A percentile compares a stretch with the other conserved stretches of the same genome.
Evolutionary conservation across 2,888 invertebrate species (phyloP).

Genomic region (Heliconius sara): DNA sequence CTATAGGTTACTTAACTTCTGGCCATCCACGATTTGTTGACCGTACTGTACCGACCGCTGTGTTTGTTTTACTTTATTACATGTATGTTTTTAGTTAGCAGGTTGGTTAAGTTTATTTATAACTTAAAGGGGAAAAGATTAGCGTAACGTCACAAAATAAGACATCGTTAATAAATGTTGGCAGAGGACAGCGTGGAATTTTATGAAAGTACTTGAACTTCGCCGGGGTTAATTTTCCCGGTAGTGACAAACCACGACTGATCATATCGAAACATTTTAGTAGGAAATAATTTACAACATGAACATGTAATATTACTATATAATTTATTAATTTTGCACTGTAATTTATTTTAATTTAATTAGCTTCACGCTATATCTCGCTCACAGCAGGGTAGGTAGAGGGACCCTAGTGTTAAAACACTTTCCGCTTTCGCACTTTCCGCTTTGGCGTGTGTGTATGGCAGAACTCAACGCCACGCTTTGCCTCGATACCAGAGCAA

Average conservation of each 20-base stretch:
- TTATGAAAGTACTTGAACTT: not conserved
- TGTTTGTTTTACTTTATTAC: not conserved
- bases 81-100: not conserved
- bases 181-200: not conserved
- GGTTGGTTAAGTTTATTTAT: not conserved
- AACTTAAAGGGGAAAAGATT: not conserved
- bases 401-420: no score
- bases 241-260: not conserved
- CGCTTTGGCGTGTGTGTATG: no score
- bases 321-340: not conserved
- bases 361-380: no score
- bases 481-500: no score
- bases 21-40: no score
- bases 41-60: not conserved
- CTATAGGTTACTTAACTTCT: no score
- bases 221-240: constrained; percentile 4
- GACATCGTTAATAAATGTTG: not conserved
- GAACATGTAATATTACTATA: not conserved
- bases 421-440: no score
- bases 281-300: not conserved
- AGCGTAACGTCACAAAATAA: not conserved
- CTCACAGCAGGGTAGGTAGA: no score
- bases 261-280: not conserved
- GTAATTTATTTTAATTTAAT: not conserved
- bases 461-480: no score